Evolutionary conservation across 1,140 invertebrate genomes (phyloP).

Genomic region (Epicauta chinensis): DNA sequence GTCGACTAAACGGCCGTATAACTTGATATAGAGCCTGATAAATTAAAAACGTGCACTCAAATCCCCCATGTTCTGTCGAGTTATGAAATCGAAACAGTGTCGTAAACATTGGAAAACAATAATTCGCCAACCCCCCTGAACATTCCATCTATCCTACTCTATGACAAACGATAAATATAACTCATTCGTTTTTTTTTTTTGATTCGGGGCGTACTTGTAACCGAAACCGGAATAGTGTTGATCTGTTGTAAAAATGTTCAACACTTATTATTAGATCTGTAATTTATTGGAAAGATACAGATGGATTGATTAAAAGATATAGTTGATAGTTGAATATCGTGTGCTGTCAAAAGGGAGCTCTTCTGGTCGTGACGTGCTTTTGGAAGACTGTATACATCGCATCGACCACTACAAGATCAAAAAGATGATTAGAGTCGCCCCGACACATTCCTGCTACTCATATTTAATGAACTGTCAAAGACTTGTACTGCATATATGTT

Average conservation of each 20-base stretch:
- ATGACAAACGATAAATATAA: slow-evolving; percentile 33
- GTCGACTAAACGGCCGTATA: slow-evolving; percentile 39
- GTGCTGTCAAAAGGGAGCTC: no score
- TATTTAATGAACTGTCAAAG: no score
- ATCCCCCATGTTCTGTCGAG: slow-evolving; percentile 33
- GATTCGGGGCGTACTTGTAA: slow-evolving; percentile 15
- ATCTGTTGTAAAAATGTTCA: not conserved
- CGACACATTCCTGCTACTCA: no score
- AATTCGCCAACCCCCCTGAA: slow-evolving; percentile 37
- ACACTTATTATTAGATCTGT: no score
- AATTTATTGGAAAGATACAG: no score
- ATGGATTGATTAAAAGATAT: no score
- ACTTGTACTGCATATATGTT: no score
- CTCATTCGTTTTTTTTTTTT: slow-evolving; percentile 28
- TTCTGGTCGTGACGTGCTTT: no score
- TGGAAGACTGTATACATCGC: no score
- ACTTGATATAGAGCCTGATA: slow-evolving; percentile 46
- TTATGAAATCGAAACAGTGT: slow-evolving; percentile 48
- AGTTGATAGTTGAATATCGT: no score
- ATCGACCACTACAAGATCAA: no score
- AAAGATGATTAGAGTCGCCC: no score
- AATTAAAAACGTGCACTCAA: slow-evolving; percentile 46
- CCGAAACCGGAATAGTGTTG: slow-evolving; percentile 3
- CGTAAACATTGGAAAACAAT: slow-evolving; percentile 49
- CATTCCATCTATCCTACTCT: slow-evolving; percentile 30